Evolutionary conservation across 2,888 invertebrate species (phyloP), one percentile per base, ranked within the genome.

Genomic region (Lasioglossum leucozonium): DNA sequence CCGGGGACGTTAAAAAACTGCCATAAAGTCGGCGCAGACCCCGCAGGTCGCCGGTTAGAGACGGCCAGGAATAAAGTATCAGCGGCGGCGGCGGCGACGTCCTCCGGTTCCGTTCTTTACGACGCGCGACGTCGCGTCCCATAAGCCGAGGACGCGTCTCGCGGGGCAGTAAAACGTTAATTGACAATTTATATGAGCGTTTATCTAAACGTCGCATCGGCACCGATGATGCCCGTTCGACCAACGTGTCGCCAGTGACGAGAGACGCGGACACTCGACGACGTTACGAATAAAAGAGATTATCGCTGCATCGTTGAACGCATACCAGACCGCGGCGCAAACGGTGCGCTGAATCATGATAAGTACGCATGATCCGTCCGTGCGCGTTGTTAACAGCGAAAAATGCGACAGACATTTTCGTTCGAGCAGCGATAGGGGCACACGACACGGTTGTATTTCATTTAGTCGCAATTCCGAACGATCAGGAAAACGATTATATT

Each of bases 161-260:
- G 73, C 65, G 79, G 51, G 79, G 69, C 58, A 81, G 74, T 88
- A 87, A 87, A 88, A 85, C 69, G 81, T 77, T 90, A 91, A 91
- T 91, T 91, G 90, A 81, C 86, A 87, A 86, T 91, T 91, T 87
- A 83, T 80, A 71, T 67, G 73, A 47, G 72, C 84, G 79, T 75
- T 82, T 85, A 84, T 87, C 87, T 72, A 88, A 86, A 86, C 77
- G 81, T 55, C 76, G 62, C 80, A 81, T 83, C 88, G 80, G n/a
- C 81, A 16, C 42, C 65, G 42, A 77, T 40, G 37, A 34, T 3
- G 34, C 34, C n/a, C 71, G 44, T 62, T 16, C 22, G 6, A 40
- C 37, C n/a, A 77, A 30, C 55, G 30, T 40, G 51, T 47, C 22
- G 34, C 22, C n/a, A 22, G 11, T 34, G 47, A 72, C 72, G 72